phyloP scores from a whole-genome alignment of 2,888 invertebrate species.

The Athripsodes cinereus region DNA sequence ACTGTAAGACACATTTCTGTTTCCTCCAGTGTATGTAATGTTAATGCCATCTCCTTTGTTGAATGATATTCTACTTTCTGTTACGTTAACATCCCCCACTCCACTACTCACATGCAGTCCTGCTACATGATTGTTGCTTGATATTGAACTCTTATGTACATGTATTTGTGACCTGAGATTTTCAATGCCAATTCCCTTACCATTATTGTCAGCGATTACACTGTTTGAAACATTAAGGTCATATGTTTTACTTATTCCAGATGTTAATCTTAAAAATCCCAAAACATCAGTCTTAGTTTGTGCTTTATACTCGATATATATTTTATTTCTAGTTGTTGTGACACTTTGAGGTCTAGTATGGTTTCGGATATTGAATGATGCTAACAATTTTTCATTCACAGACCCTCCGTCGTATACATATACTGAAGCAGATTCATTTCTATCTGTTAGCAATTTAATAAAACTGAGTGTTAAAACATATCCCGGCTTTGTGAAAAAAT shows the following conservation, averaged over 20 bases:
- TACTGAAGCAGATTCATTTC: slow-evolving; percentile 67
- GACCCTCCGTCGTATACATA: slow-evolving; percentile 76
- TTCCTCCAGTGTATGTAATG: slow-evolving; percentile 91
- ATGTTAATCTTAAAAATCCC: slow-evolving; percentile 72
- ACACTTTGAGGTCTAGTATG: slow-evolving; percentile 84
- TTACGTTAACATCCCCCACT: slow-evolving; percentile 90
- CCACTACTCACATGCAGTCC: slow-evolving; percentile 88
- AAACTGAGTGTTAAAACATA: slow-evolving; percentile 83
- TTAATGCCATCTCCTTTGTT: slow-evolving; percentile 95
- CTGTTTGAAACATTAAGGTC: slow-evolving; percentile 85
- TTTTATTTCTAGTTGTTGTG: slow-evolving; percentile 71
- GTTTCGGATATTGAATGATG: slow-evolving; percentile 70
- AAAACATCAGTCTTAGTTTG: slow-evolving; percentile 65
- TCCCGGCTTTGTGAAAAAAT: slow-evolving; percentile 69
- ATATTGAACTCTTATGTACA: slow-evolving; percentile 74
- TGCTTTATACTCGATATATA: slow-evolving; percentile 74
- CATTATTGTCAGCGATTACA: slow-evolving; percentile 81
- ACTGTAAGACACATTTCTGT: slow-evolving; percentile 83
- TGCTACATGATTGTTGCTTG: slow-evolving; percentile 83
- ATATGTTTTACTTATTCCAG: slow-evolving; percentile 70
- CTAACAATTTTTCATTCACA: slow-evolving; percentile 61
- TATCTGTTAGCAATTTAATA: slow-evolving; percentile 70
- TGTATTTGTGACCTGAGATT: slow-evolving; percentile 86
- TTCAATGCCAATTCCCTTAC: slow-evolving; percentile 91
- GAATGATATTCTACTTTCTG: slow-evolving; percentile 80